Base-by-base conservation (phyloP, 1,140 invertebrate species). In the Temnothorax curvispinosus region DNA sequence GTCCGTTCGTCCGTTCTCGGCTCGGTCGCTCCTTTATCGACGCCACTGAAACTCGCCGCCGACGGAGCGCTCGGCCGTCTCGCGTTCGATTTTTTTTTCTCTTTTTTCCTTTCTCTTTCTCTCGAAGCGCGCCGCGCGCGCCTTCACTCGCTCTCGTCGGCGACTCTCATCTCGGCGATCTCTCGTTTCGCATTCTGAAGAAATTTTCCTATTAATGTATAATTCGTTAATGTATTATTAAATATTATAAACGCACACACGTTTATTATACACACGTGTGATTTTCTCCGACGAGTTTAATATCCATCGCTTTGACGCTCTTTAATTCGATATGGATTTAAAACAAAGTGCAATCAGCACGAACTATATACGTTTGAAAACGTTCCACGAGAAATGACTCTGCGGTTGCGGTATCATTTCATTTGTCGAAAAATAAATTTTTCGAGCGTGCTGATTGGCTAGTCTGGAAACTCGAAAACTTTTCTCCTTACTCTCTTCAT, bases 1-100 rank as follows among this genome's bases (percentile, higher is more conserved):
- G 69, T 52, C 13, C 69, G 52, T 72, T 15, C 41, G n/a, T 38
- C 18, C 44, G 15, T 11, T 7, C 38, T 13, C 38, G 38, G 13
- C 64, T 67, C 44, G 69, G 69, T 54, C 47, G 50, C 50, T 74
- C 47, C 3, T 54, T 74, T 74, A 74, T 74, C 27, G 71, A 74
- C 69, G 47, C 47, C 47, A 9, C 27, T 2, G 27, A 52, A 18
- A 18, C 35, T n/a, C 38, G 64, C 15, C 62, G 7, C 27, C 15
- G 15, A 52, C 15, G 7, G 27, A n/a, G 21, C 47, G 41, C 21
- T 32, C n/a, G 35, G n/a, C 0, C 11, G 38, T 9, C 5, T 47
- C 9, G 38, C 18, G 38, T 13, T 15, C 18, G n/a, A 27, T 41
- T 65, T 65, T 38, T 67, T 13, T 67, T 21, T 8, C 3, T n/a